Evolutionary conservation across 2,797 vertebrate genomes (phyloP).

Genomic region (Meriones psammophilus): DNA sequence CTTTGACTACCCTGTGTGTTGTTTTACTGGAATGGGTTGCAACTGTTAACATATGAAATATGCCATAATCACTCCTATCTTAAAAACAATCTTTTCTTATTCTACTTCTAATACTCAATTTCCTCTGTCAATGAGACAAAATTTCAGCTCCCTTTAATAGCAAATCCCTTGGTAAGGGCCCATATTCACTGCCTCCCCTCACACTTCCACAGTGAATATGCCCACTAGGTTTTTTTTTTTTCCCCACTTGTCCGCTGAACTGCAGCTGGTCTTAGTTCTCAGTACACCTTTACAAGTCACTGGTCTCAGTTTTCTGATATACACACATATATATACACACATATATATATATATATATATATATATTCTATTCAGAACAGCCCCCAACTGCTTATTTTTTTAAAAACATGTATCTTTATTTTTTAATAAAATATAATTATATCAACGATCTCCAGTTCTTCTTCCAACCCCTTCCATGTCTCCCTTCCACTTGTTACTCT

Average conservation of each 20-base stretch:
- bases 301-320: not conserved
- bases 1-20: not conserved
- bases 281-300: not conserved
- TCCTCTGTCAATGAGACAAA: not conserved
- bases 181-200: not conserved
- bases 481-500: not conserved
- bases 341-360: no score
- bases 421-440: no score
- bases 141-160: not conserved
- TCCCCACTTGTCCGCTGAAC: not conserved
- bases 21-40: not conserved
- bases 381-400: no score
- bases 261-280: not conserved
- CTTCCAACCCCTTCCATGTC: not conserved
- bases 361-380: no score
- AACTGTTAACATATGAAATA: conserved; percentile 2
- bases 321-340: no score
- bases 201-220: not conserved
- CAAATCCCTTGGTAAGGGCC: not conserved
- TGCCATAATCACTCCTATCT: not conserved
- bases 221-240: not conserved
- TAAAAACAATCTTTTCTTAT: not conserved
- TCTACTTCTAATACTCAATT: not conserved
- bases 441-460: not conserved
- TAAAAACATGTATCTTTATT: no score